These are phyloP conservation scores for Diprion similis DNA, from an alignment of 1,140 invertebrate species.

Conservation along the genomic window DNA sequence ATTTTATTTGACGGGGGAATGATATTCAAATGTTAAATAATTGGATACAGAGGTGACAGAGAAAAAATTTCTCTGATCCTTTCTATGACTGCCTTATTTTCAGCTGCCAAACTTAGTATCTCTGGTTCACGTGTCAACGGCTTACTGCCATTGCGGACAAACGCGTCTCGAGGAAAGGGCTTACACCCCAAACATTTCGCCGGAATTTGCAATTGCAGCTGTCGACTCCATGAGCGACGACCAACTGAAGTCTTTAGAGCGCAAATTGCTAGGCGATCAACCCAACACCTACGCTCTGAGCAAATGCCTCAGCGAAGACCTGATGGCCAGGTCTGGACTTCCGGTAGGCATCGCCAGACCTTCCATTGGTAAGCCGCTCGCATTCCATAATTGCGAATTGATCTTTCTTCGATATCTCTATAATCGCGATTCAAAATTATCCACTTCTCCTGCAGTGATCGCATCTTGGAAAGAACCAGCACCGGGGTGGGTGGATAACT, in stretches of 20 bases:
- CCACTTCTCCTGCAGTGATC: constrained; percentile 63
- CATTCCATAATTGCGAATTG: constrained; percentile 43
- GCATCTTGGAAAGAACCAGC: constrained; percentile 75
- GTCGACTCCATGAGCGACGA: constrained; percentile 80
- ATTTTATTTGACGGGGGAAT: too few species aligned
- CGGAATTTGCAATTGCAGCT: constrained; percentile 76
- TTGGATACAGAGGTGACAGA: too few species aligned
- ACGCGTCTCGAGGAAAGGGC: constrained; percentile 71
- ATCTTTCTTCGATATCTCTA: constrained; percentile 49
- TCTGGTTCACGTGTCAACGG: constrained; percentile 82
- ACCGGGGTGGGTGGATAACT: constrained; percentile 92
- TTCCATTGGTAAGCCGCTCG: constrained; percentile 71
- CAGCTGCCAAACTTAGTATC: constrained; percentile 45
- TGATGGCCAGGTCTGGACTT: constrained; percentile 69
- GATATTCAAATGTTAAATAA: too few species aligned
- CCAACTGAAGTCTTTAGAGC: constrained; percentile 74
- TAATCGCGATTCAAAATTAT: constrained; percentile 61
- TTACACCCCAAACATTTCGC: constrained; percentile 74
- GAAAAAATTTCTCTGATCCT: too few species aligned
- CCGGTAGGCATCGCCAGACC: constrained; percentile 76
- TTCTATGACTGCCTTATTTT: constrained; percentile 16
- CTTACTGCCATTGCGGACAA: constrained; percentile 81
- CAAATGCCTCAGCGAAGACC: constrained; percentile 76
- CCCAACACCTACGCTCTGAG: constrained; percentile 86
- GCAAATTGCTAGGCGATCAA: constrained; percentile 75